Evolutionary conservation across 1,140 invertebrate species (phyloP).

Genomic region (Diorhabda carinulata): DNA sequence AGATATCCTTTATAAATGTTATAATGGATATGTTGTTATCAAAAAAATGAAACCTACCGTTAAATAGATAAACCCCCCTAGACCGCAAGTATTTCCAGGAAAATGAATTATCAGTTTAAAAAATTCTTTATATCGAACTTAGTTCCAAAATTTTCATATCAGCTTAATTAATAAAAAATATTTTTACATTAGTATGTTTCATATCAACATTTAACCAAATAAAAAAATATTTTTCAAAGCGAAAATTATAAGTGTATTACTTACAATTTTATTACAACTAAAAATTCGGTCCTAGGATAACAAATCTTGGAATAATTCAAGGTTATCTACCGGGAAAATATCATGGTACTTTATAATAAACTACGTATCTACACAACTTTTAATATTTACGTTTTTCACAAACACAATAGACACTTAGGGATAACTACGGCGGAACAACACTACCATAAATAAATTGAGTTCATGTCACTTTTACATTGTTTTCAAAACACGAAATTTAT

Average conservation of each 20-base stretch:
- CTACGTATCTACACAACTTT: neutral
- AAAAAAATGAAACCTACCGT: too few relatives aligned
- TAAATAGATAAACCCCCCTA: too few relatives aligned
- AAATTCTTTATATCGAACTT: too few relatives aligned
- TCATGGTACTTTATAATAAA: neutral
- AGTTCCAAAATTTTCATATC: too few relatives aligned
- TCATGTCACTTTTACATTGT: neutral
- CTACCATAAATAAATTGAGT: neutral
- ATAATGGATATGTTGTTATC: too few relatives aligned
- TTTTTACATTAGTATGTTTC: too few relatives aligned
- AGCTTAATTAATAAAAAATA: too few relatives aligned
- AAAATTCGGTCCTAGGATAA: constrained; percentile 10
- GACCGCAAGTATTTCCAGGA: too few relatives aligned
- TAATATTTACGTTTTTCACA: neutral
- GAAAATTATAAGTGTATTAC: neutral
- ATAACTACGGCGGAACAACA: neutral
- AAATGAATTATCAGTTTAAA: too few relatives aligned
- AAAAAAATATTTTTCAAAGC: too few relatives aligned
- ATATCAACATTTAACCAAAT: too few relatives aligned
- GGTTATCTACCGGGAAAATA: constrained; percentile 27
- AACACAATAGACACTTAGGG: neutral
- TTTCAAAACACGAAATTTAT: neutral
- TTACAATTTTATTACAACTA: neutral
- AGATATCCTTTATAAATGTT: too few relatives aligned
- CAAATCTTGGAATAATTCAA: constrained; percentile 24